Evolutionary conservation across 1,140 invertebrate species (phyloP), one percentile per base, ranked within the genome.

Genomic region (Meteorus sp.): DNA sequence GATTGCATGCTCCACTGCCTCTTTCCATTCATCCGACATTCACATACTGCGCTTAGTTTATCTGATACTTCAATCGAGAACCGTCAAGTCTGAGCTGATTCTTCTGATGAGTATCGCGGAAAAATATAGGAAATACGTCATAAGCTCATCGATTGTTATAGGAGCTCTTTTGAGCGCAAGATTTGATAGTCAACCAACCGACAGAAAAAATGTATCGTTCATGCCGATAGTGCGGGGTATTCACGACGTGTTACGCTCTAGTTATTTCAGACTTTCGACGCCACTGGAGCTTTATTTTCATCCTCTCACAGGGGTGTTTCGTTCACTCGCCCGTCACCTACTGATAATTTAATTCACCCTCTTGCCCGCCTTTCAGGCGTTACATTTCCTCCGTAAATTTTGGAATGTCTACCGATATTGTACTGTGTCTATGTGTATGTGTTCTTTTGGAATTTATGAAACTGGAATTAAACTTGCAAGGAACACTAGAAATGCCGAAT

Each of bases 261-360:
- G 8, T 19, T 11, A 3, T 25, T 43, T n/a, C 4, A 43, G 37
- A 56, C 44, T 51, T 51, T 56, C 33, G 35, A 9, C 11, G 39
- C 9, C n/a, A 29, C 9, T n/a, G n/a, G n/a, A 37, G 19, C 39
- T 27, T 6, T 29, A 23, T 39, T 15, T 39, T 15, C 15, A n/a
- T n/a, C 15, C 13, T 39, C 13, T 39, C 35, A 39, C 11, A 39
- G 15, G 15, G 35, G 13, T n/a, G 8, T 13, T 39, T 39, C 35
- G 8, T 39, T 39, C 27, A 29, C 27, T 29, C 27, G 27, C 9
- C 27, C 27, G 27, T 39, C 13, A 39, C 35, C 35, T 4, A 39
- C 35, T 39, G 35, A 39, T 39, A 39, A 39, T 39, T 39, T 39
- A 39, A 39, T 39, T 39, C 35, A 7, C 11, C 8, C 11, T 39